A percentile compares a stretch with the other conserved stretches of the same genome.
phyloP scores from a whole-genome alignment of 2,797 vertebrate genomes.

The Hemibagrus guttatus region DNA sequence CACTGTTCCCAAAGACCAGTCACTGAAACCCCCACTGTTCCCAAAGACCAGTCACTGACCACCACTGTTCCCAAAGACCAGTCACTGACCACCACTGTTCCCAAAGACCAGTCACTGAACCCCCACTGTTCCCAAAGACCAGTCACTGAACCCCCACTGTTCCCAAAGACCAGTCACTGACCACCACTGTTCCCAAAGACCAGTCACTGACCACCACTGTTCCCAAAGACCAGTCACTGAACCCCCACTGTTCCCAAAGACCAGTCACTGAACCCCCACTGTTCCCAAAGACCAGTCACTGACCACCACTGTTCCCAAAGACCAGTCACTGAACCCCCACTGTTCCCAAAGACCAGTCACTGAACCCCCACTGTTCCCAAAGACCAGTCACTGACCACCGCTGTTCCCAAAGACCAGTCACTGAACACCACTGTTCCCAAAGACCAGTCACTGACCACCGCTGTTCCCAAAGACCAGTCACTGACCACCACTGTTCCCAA shows the following conservation, averaged over 20 bases:
- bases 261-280: background rate
- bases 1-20: background rate
- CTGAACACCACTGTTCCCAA: background rate
- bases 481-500: background rate
- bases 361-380: background rate
- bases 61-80: background rate
- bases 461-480: background rate
- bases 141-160: background rate
- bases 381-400: background rate
- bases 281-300: background rate
- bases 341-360: background rate
- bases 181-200: background rate
- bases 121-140: background rate
- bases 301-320: background rate
- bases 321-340: background rate
- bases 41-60: background rate
- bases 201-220: background rate
- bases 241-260: background rate
- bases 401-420: background rate
- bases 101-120: background rate
- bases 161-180: background rate
- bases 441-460: background rate
- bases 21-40: background rate
- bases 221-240: background rate
- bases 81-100: background rate